Percentiles rank a stretch among this genome's conserved stretches.
Conservation (phyloP, 2,888 invertebrate species). For the Drosophila kambysellisi region DNA sequence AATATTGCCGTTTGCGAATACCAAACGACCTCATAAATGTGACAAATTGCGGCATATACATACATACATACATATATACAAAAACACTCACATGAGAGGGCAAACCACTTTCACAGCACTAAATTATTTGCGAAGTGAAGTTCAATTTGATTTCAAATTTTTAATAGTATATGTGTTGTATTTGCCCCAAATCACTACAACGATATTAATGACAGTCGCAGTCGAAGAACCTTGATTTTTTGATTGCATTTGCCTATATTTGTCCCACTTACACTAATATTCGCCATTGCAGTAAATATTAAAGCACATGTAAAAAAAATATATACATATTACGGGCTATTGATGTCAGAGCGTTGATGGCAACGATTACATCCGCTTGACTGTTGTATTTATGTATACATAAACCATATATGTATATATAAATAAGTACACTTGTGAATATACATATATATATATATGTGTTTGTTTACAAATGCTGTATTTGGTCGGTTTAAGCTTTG, state of each 20-base stretch:
- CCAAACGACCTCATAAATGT: slow-evolving; percentile 62
- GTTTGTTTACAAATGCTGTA: slow-evolving; percentile 35
- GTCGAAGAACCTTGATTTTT: slow-evolving; percentile 8
- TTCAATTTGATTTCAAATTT: slow-evolving; percentile 19
- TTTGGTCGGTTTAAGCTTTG: slow-evolving; percentile 40
- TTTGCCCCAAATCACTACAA: slow-evolving; percentile 4
- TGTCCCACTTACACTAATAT: background rate
- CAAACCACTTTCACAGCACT: slow-evolving; percentile 19
- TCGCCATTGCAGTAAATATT: slow-evolving; percentile 6
- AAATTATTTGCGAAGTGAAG: slow-evolving; percentile 20
- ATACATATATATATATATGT: background rate
- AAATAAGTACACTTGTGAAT: background rate
- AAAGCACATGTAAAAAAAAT: slow-evolving; percentile 1
- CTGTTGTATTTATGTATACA: slow-evolving; percentile 5
- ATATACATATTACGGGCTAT: slow-evolving; percentile 23
- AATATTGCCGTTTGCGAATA: slow-evolving; percentile 26
- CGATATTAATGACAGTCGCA: slow-evolving; percentile 12
- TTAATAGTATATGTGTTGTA: background rate
- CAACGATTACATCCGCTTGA: slow-evolving; percentile 27
- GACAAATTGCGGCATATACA: slow-evolving; percentile 54
- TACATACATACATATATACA: too few species aligned
- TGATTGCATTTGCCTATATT: background rate
- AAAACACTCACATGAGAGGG: background rate
- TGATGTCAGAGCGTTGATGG: slow-evolving; percentile 24
- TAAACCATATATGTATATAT: background rate